Conservation (phyloP, 2,888 invertebrate genomes). For the Stenchaetothrips biformis region DNA sequence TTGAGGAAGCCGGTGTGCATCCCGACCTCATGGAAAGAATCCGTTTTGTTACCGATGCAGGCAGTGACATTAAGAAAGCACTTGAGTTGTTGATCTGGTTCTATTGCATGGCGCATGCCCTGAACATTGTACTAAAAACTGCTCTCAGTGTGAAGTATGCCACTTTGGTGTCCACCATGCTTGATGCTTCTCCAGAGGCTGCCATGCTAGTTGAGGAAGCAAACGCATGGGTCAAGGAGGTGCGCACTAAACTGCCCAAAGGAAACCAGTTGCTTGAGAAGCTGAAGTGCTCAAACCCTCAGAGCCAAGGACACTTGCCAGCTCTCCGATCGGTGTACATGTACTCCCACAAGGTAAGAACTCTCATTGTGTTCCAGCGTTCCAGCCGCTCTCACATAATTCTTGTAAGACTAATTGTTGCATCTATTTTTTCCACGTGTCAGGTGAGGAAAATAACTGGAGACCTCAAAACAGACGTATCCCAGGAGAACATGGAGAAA, state of each 20-base stretch:
- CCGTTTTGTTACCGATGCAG: not conserved
- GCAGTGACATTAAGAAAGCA: not conserved
- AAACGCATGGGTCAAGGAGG: not conserved
- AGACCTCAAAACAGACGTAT: not conserved
- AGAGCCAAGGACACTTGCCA: not conserved
- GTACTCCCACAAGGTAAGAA: not conserved
- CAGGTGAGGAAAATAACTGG: not conserved
- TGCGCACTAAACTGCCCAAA: not conserved
- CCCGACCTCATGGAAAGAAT: not conserved
- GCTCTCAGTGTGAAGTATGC: not conserved
- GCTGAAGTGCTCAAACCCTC: not conserved
- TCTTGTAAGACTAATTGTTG: not conserved
- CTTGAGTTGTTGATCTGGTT: not conserved
- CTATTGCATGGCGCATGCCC: not conserved
- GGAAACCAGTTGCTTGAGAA: not conserved
- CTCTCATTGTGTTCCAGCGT: not conserved
- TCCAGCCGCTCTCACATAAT: not conserved
- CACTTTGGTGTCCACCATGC: not conserved
- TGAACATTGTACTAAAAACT: not conserved
- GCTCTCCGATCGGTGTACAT: not conserved
- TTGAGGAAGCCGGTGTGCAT: not conserved
- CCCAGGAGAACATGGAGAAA: not conserved
- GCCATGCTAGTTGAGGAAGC: not conserved
- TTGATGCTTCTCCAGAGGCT: not conserved
- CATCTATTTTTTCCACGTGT: not conserved